Evolutionary conservation across 2,113 vertebrate species (phyloP).

Genomic region (Pygoscelis antarcticus): DNA sequence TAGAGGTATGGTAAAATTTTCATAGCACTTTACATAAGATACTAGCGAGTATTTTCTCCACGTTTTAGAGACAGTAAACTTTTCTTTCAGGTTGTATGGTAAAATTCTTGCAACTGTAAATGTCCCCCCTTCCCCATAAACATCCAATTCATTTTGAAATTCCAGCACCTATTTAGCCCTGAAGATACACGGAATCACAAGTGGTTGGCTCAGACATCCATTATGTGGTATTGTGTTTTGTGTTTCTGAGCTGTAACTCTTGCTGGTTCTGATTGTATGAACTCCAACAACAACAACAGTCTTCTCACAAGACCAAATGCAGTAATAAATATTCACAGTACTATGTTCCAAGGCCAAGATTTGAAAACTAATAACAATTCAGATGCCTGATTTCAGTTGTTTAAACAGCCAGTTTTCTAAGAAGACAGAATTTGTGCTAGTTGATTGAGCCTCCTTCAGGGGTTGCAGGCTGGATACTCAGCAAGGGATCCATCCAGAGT

Average conservation of each 20-base stretch:
- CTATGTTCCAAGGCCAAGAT: background rate
- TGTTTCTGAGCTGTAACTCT: background rate
- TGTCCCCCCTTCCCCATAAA: background rate
- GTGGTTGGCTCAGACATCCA: accelerated
- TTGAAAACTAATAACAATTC: background rate
- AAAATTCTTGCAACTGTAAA: background rate
- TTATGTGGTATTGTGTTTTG: background rate
- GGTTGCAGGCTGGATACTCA: background rate
- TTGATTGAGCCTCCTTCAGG: background rate
- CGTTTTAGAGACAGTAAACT: background rate
- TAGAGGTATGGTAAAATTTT: background rate
- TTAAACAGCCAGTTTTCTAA: background rate
- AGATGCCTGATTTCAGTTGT: background rate
- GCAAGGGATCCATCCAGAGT: background rate
- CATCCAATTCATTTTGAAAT: background rate
- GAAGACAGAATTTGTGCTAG: background rate
- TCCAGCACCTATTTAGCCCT: background rate
- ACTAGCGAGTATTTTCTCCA: background rate
- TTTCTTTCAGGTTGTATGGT: background rate
- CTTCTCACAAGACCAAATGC: background rate
- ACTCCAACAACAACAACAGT: background rate
- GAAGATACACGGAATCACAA: background rate
- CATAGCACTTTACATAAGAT: background rate
- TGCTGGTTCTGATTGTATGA: background rate
- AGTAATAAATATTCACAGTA: background rate